phyloP scores from a whole-genome alignment of 2,888 invertebrate species.

The Hedya salicella region DNA sequence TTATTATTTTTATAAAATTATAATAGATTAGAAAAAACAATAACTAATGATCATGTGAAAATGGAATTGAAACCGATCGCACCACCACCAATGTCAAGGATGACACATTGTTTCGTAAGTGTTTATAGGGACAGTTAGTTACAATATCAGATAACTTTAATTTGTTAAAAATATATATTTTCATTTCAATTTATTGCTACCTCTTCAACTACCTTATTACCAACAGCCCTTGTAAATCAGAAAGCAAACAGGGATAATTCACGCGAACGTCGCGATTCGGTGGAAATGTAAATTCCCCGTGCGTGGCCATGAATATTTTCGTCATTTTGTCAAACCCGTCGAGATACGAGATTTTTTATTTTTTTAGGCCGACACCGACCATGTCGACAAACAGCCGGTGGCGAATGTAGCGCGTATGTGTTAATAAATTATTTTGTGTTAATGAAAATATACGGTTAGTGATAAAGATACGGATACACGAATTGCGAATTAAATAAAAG shows the following conservation, averaged over 20 bases:
- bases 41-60: no score
- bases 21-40: no score
- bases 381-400: constrained; percentile 14
- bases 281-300: constrained; percentile 57
- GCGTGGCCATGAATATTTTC: constrained; percentile 66
- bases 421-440: constrained; percentile 11
- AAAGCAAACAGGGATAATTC: constrained; percentile 50
- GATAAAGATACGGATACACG: background rate
- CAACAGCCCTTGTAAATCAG: constrained; percentile 24
- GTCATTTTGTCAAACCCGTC: constrained; percentile 52
- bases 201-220: constrained; percentile 26
- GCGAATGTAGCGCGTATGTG: constrained; percentile 24
- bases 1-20: no score
- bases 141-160: background rate
- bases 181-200: background rate
- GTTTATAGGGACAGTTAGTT: no score
- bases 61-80: no score
- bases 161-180: background rate
- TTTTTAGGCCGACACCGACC: constrained; percentile 33
- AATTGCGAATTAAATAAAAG: no score
- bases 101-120: no score
- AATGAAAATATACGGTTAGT: background rate
- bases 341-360: constrained; percentile 44
- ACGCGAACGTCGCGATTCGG: constrained; percentile 47
- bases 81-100: no score